Evolutionary conservation across 2,113 vertebrate species (phyloP), one percentile per base, ranked within the genome.

Genomic region (Hystrix brachyura): DNA sequence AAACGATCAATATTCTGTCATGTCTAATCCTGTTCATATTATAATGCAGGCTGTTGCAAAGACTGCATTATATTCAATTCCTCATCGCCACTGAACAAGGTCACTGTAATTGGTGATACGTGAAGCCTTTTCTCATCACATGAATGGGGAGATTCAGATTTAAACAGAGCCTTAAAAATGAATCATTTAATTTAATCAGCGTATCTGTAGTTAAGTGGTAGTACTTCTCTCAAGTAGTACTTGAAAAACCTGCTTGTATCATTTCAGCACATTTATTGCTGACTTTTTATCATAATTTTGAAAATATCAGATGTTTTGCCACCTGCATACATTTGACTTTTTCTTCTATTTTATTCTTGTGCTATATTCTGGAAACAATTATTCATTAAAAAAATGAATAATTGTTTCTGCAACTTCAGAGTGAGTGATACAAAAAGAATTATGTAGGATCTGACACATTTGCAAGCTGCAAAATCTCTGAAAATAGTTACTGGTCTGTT

Each of bases 1-100:
- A 94, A 91, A 96, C 43, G 79, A 97, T 97, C 97, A 86, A 93
- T 97, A 93, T 97, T 85, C 97, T 96, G 96, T 94, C 97, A 80
- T 83, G 93, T 97, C 79, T 97, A 92, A 95, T 97, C 88, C 96
- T 97, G 95, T 97, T 94, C 96, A 95, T 87, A 97, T 86, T 25
- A 2, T 86, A 94, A 93, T 95, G 62, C 48, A 85, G 71, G 48
- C 69, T 95, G 19, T 96, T 62, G 88, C 89, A 72, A 88, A 93
- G 94, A 5, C 59, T 71, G 91, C 87, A 43, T 90, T 89, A 8
- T 19, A 64, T 83, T 97, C 96, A 84, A 8, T 95, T 95, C 72
- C 94, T 79, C 57, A 57, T 94, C 82, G 1, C 1, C 67, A 59
- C 72, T 88, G 85, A 83, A 43, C 88, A 95, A 97, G 97, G 96